phyloP scores from a whole-genome alignment of 2,113 vertebrate genomes.

The Gymnogyps californianus region DNA sequence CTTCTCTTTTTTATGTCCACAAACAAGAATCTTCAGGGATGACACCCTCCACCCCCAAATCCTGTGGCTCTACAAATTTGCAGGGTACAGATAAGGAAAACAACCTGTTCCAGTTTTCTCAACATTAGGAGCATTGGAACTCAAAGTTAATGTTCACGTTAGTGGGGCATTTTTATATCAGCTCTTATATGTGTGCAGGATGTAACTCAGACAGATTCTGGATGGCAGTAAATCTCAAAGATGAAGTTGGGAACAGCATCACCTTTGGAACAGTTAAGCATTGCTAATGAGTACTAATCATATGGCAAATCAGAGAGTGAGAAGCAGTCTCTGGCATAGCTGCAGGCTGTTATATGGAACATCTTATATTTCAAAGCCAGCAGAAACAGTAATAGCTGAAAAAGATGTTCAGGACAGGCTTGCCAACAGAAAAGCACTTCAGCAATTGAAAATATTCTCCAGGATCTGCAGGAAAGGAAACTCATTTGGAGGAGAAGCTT shows the following conservation, averaged over 20 bases:
- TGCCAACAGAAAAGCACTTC: neutral
- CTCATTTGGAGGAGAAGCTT: neutral
- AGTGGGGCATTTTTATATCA: neutral
- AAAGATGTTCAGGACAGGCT: neutral
- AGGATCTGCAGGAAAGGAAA: neutral
- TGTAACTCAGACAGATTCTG: neutral
- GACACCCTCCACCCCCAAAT: rapidly evolving
- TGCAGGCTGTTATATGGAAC: neutral
- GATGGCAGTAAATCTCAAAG: neutral
- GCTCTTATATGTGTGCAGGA: neutral
- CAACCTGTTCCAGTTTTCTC: neutral
- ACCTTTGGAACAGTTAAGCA: neutral
- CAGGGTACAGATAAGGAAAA: neutral
- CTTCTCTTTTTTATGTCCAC: neutral
- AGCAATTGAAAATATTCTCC: neutral
- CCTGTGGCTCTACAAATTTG: neutral
- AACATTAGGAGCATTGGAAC: neutral
- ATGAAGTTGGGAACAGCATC: neutral
- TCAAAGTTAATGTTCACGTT: neutral
- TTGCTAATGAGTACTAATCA: slow-evolving; percentile 46
- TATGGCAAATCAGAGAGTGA: slow-evolving; percentile 4
- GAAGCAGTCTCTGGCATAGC: slow-evolving; percentile 8
- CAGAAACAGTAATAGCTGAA: neutral
- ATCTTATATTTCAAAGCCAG: slow-evolving; percentile 20
- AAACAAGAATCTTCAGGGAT: neutral